Percentiles rank a stretch among this genome's conserved stretches.
Evolutionary conservation across 1,140 invertebrate genomes (phyloP).

Genomic region (Microplitis demolitor): DNA sequence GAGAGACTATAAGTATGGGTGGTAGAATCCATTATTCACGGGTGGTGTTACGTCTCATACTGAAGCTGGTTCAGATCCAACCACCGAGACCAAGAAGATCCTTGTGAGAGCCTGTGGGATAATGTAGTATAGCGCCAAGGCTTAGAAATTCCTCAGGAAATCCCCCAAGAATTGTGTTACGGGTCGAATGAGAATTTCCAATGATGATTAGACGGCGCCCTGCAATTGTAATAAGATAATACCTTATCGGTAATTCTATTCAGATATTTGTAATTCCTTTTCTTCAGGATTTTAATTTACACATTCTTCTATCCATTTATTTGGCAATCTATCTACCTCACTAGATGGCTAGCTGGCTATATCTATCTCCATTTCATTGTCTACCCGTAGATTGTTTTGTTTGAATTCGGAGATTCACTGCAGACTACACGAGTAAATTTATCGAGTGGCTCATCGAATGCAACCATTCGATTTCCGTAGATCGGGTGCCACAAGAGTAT

Average conservation of each 20-base stretch:
- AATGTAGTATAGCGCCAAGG: neutral
- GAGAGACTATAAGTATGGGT: conserved; percentile 10
- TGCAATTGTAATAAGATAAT: conserved; percentile 3
- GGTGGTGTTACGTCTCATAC: conserved; percentile 10
- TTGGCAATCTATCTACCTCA: too few species aligned
- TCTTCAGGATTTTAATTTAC: neutral
- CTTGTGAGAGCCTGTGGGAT: conserved; percentile 3
- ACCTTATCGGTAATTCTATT: neutral
- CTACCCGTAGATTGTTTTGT: neutral
- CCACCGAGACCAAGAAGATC: neutral
- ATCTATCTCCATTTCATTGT: neutral
- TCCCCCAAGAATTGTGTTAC: conserved; percentile 8
- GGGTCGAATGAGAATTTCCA: conserved; percentile 3
- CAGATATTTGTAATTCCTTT: neutral
- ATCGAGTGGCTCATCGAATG: conserved; percentile 6
- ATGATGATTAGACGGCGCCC: conserved; percentile 5
- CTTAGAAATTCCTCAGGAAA: conserved; percentile 3
- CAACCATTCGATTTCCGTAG: conserved; percentile 18
- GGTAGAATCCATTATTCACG: conserved; percentile 17
- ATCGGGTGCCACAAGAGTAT: neutral
- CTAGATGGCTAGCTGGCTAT: too few species aligned
- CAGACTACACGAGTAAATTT: neutral
- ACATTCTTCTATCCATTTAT: too few species aligned
- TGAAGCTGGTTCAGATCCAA: too few species aligned
- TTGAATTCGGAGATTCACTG: neutral